Conservation (phyloP, 2,113 vertebrate species). For the Coturnix japonica region DNA sequence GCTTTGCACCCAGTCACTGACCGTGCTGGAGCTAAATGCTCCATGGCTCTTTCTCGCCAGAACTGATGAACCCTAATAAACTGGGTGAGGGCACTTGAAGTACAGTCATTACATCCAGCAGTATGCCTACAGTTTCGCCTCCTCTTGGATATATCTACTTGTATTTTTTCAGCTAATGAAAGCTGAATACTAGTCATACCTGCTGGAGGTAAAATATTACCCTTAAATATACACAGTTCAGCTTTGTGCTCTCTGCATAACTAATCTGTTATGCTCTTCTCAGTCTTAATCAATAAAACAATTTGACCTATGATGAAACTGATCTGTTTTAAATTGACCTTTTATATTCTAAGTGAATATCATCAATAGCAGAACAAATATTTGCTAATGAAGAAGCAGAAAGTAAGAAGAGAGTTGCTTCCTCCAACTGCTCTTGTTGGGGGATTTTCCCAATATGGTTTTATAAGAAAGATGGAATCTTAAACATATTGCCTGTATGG, state of each 20-base stretch:
- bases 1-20: background rate
- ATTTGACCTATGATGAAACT: background rate
- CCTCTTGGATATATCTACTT: background rate
- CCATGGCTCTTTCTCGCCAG: background rate
- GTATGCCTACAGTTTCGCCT: background rate
- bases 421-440: background rate
- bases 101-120: background rate
- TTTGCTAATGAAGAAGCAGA: background rate
- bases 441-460: background rate
- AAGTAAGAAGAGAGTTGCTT: background rate
- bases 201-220: background rate
- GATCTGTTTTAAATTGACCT: background rate
- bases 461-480: background rate
- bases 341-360: background rate
- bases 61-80: background rate
- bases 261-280: background rate
- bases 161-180: background rate
- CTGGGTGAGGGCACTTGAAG: background rate
- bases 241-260: background rate
- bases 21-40: background rate
- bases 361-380: background rate
- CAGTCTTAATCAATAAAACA: background rate
- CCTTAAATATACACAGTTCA: background rate
- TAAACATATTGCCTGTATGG: background rate
- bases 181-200: background rate